These are phyloP conservation scores for Troides helena DNA, from an alignment of 2,888 invertebrate species.

Conservation along the genomic window DNA sequence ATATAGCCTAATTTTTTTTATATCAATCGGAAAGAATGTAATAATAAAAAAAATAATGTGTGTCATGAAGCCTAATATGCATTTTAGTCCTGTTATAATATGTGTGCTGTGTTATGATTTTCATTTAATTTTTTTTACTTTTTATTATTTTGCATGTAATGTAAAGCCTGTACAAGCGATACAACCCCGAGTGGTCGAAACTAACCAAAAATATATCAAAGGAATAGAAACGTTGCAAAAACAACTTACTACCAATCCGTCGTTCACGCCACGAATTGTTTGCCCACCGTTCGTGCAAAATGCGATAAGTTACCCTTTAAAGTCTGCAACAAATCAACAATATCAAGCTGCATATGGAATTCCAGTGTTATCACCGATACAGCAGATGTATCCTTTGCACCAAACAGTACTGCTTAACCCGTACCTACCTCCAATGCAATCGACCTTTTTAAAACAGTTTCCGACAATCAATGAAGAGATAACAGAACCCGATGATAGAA, in stretches of 20 bases:
- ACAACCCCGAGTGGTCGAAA: constrained; percentile 76
- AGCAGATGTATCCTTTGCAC: constrained; percentile 71
- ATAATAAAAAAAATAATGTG: not conserved
- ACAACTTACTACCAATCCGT: constrained; percentile 73
- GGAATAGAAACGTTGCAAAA: constrained; percentile 68
- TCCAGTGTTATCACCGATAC: constrained; percentile 68
- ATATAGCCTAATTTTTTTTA: too few species aligned
- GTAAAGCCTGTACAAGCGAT: constrained; percentile 79
- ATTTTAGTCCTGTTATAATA: not conserved
- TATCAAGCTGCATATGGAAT: constrained; percentile 57
- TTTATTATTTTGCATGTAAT: constrained; percentile 24
- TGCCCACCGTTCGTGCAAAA: constrained; percentile 74
- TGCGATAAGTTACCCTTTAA: constrained; percentile 52
- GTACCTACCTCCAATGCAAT: constrained; percentile 68
- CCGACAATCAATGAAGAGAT: constrained; percentile 67
- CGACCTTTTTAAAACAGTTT: constrained; percentile 66
- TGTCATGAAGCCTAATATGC: not conserved
- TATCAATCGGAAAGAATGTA: constrained; percentile 1
- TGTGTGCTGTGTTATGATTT: constrained; percentile 27
- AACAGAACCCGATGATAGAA: constrained; percentile 49
- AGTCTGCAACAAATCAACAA: constrained; percentile 48
- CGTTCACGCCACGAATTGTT: constrained; percentile 70
- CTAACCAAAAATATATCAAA: constrained; percentile 59
- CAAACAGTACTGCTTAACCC: constrained; percentile 70
- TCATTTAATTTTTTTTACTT: constrained; percentile 59